phyloP scores from a whole-genome alignment of 2,888 invertebrate genomes.

The Agonopterix alstromeriana region DNA sequence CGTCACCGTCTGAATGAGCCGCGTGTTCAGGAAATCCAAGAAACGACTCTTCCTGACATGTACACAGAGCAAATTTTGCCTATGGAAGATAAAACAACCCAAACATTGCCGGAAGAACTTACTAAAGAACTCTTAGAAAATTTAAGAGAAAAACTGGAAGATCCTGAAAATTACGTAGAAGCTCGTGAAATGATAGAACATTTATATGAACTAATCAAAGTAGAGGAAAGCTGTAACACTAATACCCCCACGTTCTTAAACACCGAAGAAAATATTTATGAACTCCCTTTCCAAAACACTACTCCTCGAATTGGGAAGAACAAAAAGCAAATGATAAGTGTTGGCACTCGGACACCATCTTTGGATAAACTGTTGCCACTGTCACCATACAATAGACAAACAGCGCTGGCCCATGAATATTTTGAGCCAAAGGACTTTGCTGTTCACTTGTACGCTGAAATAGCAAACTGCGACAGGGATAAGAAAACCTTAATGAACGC shows the following conservation, averaged over 20 bases:
- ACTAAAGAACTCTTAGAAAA: slow-evolving; percentile 84
- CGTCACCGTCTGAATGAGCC: slow-evolving; percentile 76
- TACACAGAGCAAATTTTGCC: slow-evolving; percentile 38
- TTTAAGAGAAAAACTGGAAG: slow-evolving; percentile 81
- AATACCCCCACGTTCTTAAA: slow-evolving; percentile 35
- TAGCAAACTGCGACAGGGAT: slow-evolving; percentile 65
- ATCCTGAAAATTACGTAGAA: slow-evolving; percentile 83
- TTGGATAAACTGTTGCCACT: slow-evolving; percentile 74
- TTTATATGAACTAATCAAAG: slow-evolving; percentile 84
- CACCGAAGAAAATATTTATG: slow-evolving; percentile 78
- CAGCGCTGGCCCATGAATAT: slow-evolving; percentile 63
- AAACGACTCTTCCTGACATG: slow-evolving; percentile 39
- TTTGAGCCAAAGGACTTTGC: slow-evolving; percentile 73
- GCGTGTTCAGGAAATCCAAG: slow-evolving; percentile 60
- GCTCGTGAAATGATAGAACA: slow-evolving; percentile 87
- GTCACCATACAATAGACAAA: slow-evolving; percentile 62
- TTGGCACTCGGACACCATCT: slow-evolving; percentile 78
- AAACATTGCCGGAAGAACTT: slow-evolving; percentile 85
- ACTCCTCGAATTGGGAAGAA: slow-evolving; percentile 52
- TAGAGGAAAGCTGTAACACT: slow-evolving; percentile 80
- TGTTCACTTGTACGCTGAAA: slow-evolving; percentile 79
- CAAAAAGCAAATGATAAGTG: slow-evolving; percentile 64
- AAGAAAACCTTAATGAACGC: slow-evolving; percentile 39
- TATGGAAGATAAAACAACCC: slow-evolving; percentile 79
- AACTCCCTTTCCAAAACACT: slow-evolving; percentile 73